A percentile compares a stretch with the other conserved stretches of the same genome.
Conservation (phyloP, 2,888 invertebrate genomes). For the Autographa gamma region DNA sequence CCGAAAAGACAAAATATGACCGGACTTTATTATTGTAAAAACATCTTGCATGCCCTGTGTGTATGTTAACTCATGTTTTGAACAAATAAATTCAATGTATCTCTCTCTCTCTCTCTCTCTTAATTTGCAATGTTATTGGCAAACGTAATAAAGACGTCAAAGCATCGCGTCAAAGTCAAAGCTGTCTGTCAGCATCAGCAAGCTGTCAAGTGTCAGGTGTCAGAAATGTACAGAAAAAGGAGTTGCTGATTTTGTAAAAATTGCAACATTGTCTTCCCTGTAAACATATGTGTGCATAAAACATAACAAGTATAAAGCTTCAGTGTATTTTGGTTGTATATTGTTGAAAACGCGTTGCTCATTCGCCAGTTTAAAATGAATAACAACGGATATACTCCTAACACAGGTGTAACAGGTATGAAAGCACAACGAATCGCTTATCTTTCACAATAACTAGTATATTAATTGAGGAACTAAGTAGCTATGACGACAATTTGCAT, state of each 20-base stretch:
- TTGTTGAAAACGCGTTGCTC: neutral
- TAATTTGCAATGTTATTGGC: too few species aligned
- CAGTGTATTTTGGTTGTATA: neutral
- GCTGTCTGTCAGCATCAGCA: slow-evolving; percentile 10
- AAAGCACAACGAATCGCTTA: slow-evolving; percentile 25
- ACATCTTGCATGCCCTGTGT: too few species aligned
- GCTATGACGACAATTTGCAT: neutral
- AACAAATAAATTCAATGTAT: too few species aligned
- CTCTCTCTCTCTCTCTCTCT: too few species aligned
- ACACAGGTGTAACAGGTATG: slow-evolving; percentile 66
- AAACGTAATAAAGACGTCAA: neutral
- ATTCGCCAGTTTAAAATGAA: slow-evolving; percentile 58
- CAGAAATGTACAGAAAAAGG: neutral
- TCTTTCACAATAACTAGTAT: neutral
- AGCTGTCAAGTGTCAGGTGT: too few species aligned
- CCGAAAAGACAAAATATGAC: too few species aligned
- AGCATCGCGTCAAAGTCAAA: neutral
- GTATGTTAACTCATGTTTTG: too few species aligned
- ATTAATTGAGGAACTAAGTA: slow-evolving; percentile 10
- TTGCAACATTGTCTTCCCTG: neutral
- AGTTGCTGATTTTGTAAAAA: slow-evolving; percentile 14
- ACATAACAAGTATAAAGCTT: slow-evolving; percentile 1
- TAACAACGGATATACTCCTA: slow-evolving; percentile 64
- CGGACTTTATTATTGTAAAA: too few species aligned
- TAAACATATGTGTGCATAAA: neutral